These are phyloP conservation scores for Sitta europaea DNA, from an alignment of 2,113 vertebrate genomes.

Conservation along the genomic window DNA sequence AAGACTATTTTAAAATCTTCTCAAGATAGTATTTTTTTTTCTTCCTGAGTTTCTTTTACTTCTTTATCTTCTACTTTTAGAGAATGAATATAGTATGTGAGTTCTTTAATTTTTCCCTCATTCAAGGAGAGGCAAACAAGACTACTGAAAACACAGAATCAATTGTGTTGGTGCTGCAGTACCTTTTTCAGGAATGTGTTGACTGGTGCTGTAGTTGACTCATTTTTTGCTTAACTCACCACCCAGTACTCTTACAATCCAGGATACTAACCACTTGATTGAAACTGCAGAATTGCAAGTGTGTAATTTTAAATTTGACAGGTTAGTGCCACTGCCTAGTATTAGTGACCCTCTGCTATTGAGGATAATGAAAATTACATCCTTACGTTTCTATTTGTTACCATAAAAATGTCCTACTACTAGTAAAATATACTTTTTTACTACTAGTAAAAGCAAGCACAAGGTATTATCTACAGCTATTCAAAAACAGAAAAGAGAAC, in stretches of 20 bases:
- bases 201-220: neutral
- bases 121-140: neutral
- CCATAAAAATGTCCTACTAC: neutral
- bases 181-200: neutral
- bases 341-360: neutral
- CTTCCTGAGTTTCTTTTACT: neutral
- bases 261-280: accelerated
- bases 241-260: neutral
- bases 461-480: neutral
- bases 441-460: neutral
- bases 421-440: neutral
- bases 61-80: neutral
- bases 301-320: neutral
- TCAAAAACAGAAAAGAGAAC: neutral
- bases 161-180: neutral
- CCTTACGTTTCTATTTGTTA: neutral
- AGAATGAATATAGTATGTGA: neutral
- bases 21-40: neutral
- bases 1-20: neutral
- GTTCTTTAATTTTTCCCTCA: neutral
- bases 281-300: neutral
- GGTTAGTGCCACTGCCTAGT: neutral
- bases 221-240: neutral
- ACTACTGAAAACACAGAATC: neutral
- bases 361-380: neutral